Evolutionary conservation across 2,888 invertebrate genomes (phyloP).

Genomic region (Aporophyla nigra): DNA sequence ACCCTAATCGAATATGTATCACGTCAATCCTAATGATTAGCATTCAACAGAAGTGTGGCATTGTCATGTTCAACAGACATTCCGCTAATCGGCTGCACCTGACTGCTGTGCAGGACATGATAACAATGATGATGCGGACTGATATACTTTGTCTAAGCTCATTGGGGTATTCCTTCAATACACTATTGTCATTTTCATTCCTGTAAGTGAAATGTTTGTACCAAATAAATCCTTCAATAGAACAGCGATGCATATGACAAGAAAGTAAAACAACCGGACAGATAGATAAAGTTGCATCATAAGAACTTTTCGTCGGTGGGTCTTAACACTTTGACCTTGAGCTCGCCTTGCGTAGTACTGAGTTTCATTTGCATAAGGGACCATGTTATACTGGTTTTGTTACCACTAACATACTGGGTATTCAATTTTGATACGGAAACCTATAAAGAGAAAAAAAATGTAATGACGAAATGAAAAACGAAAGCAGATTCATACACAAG

Average conservation of each 20-base stretch:
- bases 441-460: neutral
- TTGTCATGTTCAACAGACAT: conserved; percentile 35
- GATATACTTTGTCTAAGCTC: neutral
- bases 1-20: conserved; percentile 25
- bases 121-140: conserved; percentile 25
- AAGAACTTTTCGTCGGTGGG: neutral
- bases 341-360: neutral
- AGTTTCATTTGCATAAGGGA: neutral
- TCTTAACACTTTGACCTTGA: neutral
- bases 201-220: neutral
- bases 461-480: neutral
- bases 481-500: neutral
- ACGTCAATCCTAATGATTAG: conserved; percentile 31
- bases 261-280: neutral
- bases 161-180: neutral
- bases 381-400: neutral
- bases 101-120: conserved; percentile 9
- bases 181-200: neutral
- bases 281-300: neutral
- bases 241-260: no score
- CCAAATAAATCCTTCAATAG: neutral
- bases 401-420: no score
- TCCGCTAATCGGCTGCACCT: conserved; percentile 39
- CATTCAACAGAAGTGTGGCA: conserved; percentile 30
- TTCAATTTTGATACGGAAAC: neutral